Evolutionary conservation across 2,113 vertebrate species (phyloP), one percentile per base, ranked within the genome.

Genomic region (Pachypanchax playfairii): DNA sequence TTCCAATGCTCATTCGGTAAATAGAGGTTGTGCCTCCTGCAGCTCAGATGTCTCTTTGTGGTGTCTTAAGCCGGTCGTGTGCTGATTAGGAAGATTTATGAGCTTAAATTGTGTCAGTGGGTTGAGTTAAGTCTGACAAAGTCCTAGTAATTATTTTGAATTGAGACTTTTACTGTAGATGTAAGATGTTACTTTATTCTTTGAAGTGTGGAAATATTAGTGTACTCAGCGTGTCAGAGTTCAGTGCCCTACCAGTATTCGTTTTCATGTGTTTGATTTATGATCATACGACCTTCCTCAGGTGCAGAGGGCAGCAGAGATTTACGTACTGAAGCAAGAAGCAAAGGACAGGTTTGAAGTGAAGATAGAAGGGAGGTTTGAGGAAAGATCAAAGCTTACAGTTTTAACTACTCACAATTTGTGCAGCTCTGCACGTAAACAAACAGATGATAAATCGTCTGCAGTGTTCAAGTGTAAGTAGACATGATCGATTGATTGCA

Each of bases 241-340:
- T 43, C 36, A 11, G 24, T 49, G 43, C 61, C 61, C 80, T 74
- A 4, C 79, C 64, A 79, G 65, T 64, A 73, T 66, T 28, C 25
- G 20, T 63, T 65, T 20, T 70, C 35, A 58, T 9, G 1, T 50
- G 43, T 39, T 22, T 79, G 73, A 82, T 86, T 73, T 80, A 86
- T 70, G 57, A 22, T 41, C 1, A 6, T 42, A 50, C 18, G 26
- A 59, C 65, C 74, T 67, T 75, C 49, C 48, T 76, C 44, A 70
- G 44, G 38, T 51, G 41, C 9, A 38, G 14, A 17, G 53, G n/a
- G 20, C 20, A 26, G 41, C 4, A 25, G 25, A 25, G 36, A 57
- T 73, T 60, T 43, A 50, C 53, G 28, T 41, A 33, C 46, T 39
- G 35, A 55, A 44, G 49, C 33, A 47, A 44, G 29, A 43, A 46